Evolutionary conservation across 2,113 vertebrate genomes (phyloP).

Genomic region (Prietella phreatophila): DNA sequence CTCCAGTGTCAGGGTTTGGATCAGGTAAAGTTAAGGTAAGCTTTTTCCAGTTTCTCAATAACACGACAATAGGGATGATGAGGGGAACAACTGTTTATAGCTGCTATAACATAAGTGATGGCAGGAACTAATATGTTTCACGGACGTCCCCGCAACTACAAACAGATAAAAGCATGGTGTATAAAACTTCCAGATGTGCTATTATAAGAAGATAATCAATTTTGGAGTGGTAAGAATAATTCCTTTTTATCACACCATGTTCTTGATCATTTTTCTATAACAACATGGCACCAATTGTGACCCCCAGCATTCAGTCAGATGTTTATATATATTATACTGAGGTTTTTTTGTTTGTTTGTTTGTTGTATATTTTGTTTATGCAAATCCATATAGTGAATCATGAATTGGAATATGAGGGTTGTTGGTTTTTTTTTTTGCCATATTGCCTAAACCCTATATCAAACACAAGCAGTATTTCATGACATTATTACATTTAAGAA

Average conservation of each 20-base stretch:
- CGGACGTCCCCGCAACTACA: too few relatives aligned
- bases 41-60: not conserved
- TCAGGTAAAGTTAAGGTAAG: not conserved
- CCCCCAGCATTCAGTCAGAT: not conserved
- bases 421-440: not conserved
- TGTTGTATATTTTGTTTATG: not conserved
- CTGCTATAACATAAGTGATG: not conserved
- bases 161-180: not conserved
- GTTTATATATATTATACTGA: not conserved
- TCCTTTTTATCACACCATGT: not conserved
- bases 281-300: not conserved
- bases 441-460: not conserved
- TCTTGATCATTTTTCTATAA: not conserved
- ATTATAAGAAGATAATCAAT: not conserved
- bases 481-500: not conserved
- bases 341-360: not conserved
- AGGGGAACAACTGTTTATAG: not conserved
- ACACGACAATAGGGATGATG: too few relatives aligned
- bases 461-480: not conserved
- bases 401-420: not conserved
- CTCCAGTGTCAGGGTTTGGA: not conserved
- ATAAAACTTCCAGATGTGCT: not conserved
- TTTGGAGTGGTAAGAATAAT: not conserved
- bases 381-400: not conserved
- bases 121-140: not conserved